Base-by-base conservation (phyloP, 1,140 invertebrate species). In the Leptinotarsa defecta region DNA sequence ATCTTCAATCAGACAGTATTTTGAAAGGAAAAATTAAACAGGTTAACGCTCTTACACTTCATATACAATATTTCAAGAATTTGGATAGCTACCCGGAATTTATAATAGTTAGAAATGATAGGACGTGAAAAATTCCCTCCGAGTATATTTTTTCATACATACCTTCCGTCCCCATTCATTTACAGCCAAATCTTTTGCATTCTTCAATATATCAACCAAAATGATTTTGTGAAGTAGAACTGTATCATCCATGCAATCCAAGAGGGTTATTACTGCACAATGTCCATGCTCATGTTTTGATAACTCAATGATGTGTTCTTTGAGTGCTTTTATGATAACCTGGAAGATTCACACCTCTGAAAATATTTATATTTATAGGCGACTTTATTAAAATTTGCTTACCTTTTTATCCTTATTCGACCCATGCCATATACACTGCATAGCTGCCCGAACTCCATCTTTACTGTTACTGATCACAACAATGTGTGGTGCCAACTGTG, bases 181-280 rank as follows among this genome's bases (percentile, higher is more conserved):
- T 43, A 86, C 83, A 1, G 91, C 91, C 24, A 98, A 87, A 24
- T 92, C 91, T 62, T 90, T 87, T 1, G 96, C 80, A 82, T 93
- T 90, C 8, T 89, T 90, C 34, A 93, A 86, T 67, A 99, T 85
- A 81, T 95, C 93, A 70, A 92, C 86, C 20, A 95, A 86, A 63
- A 95, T 90, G 15, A 92, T 90, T 86, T 98, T 98, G 78, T 94
- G 93, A 22, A 98, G 88, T 1, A 98, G 86, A 67, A 95, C 92
- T 3, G 96, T 98, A 81, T 99, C 96, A 86, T 99, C 97, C 1
- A 97, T 91, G n/a, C 90, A 89, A 84, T 98, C 96, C 77, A 98
- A 92, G 65, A 98, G 88, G 1, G 94, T 91, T 72, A 98, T 87
- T 48, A 98, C 84, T 11, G 95, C 90, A 20, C 94, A 86, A 84